Evolutionary conservation across 2,797 vertebrate genomes (phyloP).

Genomic region (Nyctalus aviator): DNA sequence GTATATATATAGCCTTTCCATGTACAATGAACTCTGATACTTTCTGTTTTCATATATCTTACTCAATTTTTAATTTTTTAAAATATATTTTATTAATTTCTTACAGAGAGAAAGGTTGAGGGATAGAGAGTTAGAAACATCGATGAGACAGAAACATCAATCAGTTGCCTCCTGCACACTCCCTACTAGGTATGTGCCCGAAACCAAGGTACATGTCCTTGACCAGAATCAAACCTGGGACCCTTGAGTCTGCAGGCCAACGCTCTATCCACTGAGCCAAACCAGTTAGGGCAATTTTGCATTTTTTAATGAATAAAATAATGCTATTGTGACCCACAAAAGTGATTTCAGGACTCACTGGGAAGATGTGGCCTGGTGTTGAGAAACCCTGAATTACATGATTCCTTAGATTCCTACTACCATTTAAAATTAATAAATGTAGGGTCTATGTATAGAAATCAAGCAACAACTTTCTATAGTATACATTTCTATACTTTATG

Average conservation of each 20-base stretch:
- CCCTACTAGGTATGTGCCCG: too few relatives aligned
- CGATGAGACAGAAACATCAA: too few relatives aligned
- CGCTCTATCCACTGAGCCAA: too few relatives aligned
- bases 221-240: too few relatives aligned
- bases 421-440: neutral
- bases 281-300: too few relatives aligned
- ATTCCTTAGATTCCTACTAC: neutral
- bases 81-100: too few relatives aligned
- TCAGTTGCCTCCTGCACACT: too few relatives aligned
- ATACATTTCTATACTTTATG: neutral
- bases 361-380: neutral
- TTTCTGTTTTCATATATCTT: neutral
- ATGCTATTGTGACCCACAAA: neutral
- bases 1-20: neutral
- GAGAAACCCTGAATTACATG: neutral
- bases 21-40: neutral
- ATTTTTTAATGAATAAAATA: conserved; percentile 24
- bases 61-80: neutral
- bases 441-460: neutral
- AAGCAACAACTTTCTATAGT: neutral
- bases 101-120: too few relatives aligned
- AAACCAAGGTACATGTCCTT: too few relatives aligned
- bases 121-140: too few relatives aligned
- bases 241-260: too few relatives aligned
- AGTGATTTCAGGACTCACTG: neutral